Conservation (phyloP, 2,113 vertebrate genomes). For the Rhabdornis inornatus region DNA sequence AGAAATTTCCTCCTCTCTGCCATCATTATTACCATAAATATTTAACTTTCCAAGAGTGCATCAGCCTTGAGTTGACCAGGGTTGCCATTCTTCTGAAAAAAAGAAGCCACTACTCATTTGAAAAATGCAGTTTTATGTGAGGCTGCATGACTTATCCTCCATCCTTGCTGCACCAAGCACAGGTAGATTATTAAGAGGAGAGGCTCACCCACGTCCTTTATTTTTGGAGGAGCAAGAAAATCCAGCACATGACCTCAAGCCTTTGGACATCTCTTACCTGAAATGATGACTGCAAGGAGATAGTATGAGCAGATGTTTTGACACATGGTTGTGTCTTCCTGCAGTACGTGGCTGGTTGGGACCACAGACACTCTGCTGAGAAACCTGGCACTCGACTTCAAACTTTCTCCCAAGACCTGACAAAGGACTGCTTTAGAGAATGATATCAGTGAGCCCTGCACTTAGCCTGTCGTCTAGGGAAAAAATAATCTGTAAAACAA, state of each 20-base stretch:
- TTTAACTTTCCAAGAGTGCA: slow-evolving; percentile 22
- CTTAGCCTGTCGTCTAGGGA: background rate
- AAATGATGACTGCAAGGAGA: rapidly evolving
- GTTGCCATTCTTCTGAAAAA: background rate
- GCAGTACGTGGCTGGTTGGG: background rate
- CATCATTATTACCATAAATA: background rate
- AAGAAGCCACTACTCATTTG: background rate
- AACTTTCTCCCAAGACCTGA: background rate
- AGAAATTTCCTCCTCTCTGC: background rate
- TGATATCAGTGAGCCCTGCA: background rate
- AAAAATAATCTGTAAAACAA: background rate
- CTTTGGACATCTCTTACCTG: background rate
- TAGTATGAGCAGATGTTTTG: background rate
- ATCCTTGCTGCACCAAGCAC: background rate
- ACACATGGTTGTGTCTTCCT: rapidly evolving
- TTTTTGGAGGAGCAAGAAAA: background rate
- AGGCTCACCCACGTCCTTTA: background rate
- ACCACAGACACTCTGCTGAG: background rate
- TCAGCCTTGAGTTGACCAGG: slow-evolving; percentile 6
- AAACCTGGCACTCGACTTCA: background rate
- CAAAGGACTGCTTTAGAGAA: background rate
- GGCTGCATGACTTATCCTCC: background rate
- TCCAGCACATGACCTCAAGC: background rate
- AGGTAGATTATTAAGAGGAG: background rate
- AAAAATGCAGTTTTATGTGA: background rate